Evolutionary conservation across 2,797 vertebrate species (phyloP).

Genomic region (Rallus crepitans): DNA sequence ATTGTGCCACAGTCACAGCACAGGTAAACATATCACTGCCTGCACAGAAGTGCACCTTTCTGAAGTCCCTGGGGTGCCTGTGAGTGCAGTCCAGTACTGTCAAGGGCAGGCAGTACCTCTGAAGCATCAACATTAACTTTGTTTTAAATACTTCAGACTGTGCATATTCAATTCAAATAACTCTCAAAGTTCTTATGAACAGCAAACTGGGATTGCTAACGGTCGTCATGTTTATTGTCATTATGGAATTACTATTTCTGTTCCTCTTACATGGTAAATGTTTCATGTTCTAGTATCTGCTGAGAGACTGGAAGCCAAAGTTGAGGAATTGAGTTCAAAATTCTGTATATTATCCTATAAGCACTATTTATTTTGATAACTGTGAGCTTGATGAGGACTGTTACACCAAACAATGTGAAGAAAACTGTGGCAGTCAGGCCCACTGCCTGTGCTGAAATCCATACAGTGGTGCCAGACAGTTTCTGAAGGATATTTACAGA

Average conservation of each 20-base stretch:
- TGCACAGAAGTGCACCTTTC: not conserved
- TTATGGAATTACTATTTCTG: not conserved
- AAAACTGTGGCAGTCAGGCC: not conserved
- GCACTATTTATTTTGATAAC: not conserved
- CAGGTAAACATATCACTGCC: not conserved
- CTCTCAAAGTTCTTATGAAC: not conserved
- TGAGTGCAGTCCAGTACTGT: not conserved
- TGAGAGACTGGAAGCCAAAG: not conserved
- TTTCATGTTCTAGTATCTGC: not conserved
- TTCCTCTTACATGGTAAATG: not conserved
- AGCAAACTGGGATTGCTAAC: not conserved
- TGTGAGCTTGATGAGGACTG: not conserved
- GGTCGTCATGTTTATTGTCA: not conserved
- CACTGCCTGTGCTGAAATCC: not conserved
- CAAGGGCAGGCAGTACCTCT: not conserved
- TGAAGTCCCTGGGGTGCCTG: not conserved
- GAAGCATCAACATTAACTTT: not conserved
- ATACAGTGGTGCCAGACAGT: not conserved
- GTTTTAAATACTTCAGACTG: not conserved
- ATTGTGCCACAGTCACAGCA: not conserved
- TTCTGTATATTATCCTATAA: not conserved
- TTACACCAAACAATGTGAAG: not conserved
- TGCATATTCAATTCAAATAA: not conserved
- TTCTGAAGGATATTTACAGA: not conserved
- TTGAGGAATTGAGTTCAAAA: not conserved